These are phyloP conservation scores for Siniperca undulata DNA, from an alignment of 2,797 vertebrate genomes.

Conservation along the genomic window DNA sequence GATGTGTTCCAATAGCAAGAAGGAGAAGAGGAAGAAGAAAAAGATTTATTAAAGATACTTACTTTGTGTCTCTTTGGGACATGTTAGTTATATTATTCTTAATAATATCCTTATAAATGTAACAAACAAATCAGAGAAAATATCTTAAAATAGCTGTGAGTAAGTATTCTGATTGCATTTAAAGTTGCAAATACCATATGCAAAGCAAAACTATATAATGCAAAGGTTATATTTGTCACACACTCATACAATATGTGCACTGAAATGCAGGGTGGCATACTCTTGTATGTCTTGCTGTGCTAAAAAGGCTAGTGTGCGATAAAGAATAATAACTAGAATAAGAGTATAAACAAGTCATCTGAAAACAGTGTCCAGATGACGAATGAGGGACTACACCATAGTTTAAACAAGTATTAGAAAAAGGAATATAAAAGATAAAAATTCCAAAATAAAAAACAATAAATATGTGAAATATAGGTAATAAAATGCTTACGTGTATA, in stretches of 20 bases:
- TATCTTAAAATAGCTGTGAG: constrained; percentile 1
- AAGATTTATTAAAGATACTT: not conserved
- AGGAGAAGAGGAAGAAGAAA: not conserved
- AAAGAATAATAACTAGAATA: not conserved
- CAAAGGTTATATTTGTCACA: not conserved
- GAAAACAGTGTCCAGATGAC: too few species aligned
- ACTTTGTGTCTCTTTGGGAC: not conserved
- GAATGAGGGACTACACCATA: too few species aligned
- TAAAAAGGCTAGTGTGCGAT: not conserved
- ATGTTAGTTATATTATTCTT: not conserved
- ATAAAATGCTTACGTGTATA: not conserved
- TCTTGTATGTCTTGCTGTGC: too few species aligned
- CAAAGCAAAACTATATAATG: not conserved
- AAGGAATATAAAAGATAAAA: not conserved
- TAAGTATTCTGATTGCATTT: not conserved
- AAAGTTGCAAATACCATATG: not conserved
- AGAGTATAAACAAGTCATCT: too few species aligned
- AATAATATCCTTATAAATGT: too few species aligned
- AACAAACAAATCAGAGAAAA: not conserved
- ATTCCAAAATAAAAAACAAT: not conserved
- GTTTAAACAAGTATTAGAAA: not conserved
- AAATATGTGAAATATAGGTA: not conserved
- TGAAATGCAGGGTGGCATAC: too few species aligned
- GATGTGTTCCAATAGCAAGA: not conserved
- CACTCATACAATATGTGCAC: not conserved